phyloP scores from a whole-genome alignment of 2,888 invertebrate species.

The Tyria jacobaeae region DNA sequence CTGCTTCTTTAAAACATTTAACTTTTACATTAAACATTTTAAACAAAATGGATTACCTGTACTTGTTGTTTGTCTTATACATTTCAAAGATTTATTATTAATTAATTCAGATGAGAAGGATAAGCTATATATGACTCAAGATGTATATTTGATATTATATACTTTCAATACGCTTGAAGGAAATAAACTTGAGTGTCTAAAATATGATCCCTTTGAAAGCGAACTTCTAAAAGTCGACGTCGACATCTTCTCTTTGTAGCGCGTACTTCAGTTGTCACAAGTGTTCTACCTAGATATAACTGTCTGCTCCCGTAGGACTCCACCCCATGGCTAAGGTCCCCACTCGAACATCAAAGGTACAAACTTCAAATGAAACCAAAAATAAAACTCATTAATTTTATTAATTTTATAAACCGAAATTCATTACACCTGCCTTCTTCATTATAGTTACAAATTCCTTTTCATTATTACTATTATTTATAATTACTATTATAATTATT shows the following conservation, averaged over 20 bases:
- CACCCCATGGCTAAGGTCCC: slow-evolving; percentile 38
- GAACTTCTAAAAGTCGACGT: slow-evolving; percentile 37
- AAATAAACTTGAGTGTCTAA: slow-evolving; percentile 3
- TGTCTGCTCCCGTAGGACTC: slow-evolving; percentile 28
- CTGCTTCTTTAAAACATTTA: too few relatives aligned
- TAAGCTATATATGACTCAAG: too few relatives aligned
- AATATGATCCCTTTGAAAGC: slow-evolving; percentile 40
- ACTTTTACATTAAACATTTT: too few relatives aligned
- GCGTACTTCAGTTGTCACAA: slow-evolving; percentile 34
- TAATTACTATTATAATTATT: slow-evolving; percentile 72
- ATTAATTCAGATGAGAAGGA: too few relatives aligned
- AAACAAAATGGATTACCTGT: too few relatives aligned
- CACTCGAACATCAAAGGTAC: slow-evolving; percentile 41
- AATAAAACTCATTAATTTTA: slow-evolving; percentile 85
- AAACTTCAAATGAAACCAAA: slow-evolving; percentile 55
- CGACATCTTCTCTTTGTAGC: slow-evolving; percentile 47
- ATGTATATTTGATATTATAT: too few relatives aligned
- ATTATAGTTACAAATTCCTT: slow-evolving; percentile 85
- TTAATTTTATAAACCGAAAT: slow-evolving; percentile 86
- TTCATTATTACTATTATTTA: slow-evolving; percentile 76
- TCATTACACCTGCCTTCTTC: slow-evolving; percentile 81
- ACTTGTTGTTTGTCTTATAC: too few relatives aligned
- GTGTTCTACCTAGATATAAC: slow-evolving; percentile 44
- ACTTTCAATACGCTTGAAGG: not conserved
- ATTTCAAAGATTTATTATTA: too few relatives aligned